Evolutionary conservation across 2,888 invertebrate species (phyloP), one percentile per base, ranked within the genome.

Genomic region (Athalia circularis): DNA sequence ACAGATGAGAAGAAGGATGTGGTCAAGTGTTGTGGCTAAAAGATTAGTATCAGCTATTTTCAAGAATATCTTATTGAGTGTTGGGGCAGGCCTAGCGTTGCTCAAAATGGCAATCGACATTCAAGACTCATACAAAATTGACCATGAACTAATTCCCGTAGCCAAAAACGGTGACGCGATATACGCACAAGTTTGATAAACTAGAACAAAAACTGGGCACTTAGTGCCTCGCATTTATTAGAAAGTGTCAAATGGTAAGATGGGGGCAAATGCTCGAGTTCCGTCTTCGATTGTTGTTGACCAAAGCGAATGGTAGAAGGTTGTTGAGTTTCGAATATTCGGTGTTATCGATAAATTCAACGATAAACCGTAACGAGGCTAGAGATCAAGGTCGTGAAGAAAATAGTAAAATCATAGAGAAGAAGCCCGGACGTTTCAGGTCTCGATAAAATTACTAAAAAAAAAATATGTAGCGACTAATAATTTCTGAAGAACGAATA

Each of bases 201-300:
- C 59, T 47, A 72, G 72, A 72, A 59, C 72, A 59, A 59, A 59
- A 11, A n/a, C 13, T 72, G 9, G 15, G 15, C 3, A 9, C 47
- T 45, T 11, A 72, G 43, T 47, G 59, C 13, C 13, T 57, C 47
- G 59, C 57, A 72, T 72, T 59, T 59, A 72, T 72, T 72, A 72
- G 72, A 72, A 72, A 72, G 72, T 57, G 72, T 72, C 70, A 59
- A 15, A 65, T 47, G 11, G n/a, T n/a, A n/a, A n/a, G 29, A 29
- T 29, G n/a, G n/a, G 6, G 47, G n/a, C 4, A 9, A 47, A n/a
- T 11, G 9, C 9, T 67, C 29, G 11, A 72, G 70, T 72, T 72
- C 70, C 43, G 57, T 72, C 47, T 70, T 4, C 47, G 59, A 72
- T 72, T 59, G 47, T 45, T 29, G 29, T 72, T 50, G 13, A 72